Conservation (phyloP, 2,113 vertebrate species). For the Boleophthalmus pectinirostris region DNA sequence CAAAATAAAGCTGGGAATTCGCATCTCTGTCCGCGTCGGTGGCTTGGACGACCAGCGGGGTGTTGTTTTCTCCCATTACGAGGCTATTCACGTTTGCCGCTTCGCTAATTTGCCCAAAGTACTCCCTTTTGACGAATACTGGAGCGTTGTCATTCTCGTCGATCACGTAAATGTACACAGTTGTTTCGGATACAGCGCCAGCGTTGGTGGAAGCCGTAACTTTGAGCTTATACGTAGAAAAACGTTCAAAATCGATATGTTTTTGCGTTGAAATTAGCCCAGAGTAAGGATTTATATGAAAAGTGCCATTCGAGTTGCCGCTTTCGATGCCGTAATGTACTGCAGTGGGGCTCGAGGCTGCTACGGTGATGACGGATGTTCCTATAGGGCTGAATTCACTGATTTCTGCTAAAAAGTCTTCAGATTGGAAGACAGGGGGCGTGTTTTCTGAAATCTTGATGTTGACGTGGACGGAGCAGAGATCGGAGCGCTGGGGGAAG, state of each 20-base stretch:
- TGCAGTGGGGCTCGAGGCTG: slow-evolving; percentile 80
- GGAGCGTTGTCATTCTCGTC: slow-evolving; percentile 94
- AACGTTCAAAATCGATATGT: slow-evolving; percentile 86
- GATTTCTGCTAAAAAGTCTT: slow-evolving; percentile 88
- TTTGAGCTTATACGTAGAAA: slow-evolving; percentile 83
- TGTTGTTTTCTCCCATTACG: slow-evolving; percentile 83
- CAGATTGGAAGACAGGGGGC: slow-evolving; percentile 83
- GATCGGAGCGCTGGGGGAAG: slow-evolving; percentile 83
- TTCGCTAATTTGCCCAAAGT: slow-evolving; percentile 86
- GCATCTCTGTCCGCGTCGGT: slow-evolving; percentile 85
- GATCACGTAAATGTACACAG: slow-evolving; percentile 84
- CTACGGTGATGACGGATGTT: slow-evolving; percentile 81
- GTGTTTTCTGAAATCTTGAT: slow-evolving; percentile 82
- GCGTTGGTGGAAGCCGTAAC: slow-evolving; percentile 83
- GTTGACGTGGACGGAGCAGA: slow-evolving; percentile 81
- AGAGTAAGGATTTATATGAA: slow-evolving; percentile 87
- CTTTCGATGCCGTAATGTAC: slow-evolving; percentile 88
- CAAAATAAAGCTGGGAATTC: slow-evolving; percentile 86
- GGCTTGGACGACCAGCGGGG: slow-evolving; percentile 86
- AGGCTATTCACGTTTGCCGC: slow-evolving; percentile 84
- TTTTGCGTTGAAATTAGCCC: slow-evolving; percentile 85
- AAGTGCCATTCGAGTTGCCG: slow-evolving; percentile 83
- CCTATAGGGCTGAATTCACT: slow-evolving; percentile 82
- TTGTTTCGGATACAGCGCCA: slow-evolving; percentile 75
- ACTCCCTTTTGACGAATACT: slow-evolving; percentile 76